These are phyloP conservation scores for Cryptocheilus praepositus DNA, from an alignment of 2,888 invertebrate species.

Conservation along the genomic window DNA sequence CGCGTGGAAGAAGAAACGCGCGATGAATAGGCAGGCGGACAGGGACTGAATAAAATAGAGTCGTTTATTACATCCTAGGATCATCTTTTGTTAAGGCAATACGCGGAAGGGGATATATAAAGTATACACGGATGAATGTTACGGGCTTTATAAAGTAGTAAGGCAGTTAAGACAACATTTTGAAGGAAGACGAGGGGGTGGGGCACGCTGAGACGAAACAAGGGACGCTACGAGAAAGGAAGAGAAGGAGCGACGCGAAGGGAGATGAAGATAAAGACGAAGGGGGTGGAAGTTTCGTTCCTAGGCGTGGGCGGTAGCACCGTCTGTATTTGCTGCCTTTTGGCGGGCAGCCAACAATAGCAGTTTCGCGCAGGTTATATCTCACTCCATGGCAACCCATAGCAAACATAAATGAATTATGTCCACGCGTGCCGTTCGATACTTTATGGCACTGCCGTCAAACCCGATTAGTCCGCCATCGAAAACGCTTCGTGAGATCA, in stretches of 20 bases:
- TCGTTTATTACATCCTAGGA: no score
- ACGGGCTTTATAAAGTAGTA: no score
- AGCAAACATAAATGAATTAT: slow-evolving; percentile 74
- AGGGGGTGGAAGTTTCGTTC: slow-evolving; percentile 9
- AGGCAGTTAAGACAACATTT: no score
- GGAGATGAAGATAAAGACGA: slow-evolving; percentile 2
- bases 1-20: not conserved
- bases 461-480: slow-evolving; percentile 61
- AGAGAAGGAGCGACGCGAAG: slow-evolving; percentile 1
- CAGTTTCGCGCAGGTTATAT: slow-evolving; percentile 68
- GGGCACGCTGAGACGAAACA: not conserved
- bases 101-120: no score
- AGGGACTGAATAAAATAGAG: no score
- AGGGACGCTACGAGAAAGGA: not conserved
- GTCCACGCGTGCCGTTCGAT: slow-evolving; percentile 67
- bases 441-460: slow-evolving; percentile 62
- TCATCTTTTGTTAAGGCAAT: no score
- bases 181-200: not conserved
- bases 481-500: slow-evolving; percentile 48
- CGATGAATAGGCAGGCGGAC: not conserved
- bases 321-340: slow-evolving; percentile 66
- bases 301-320: slow-evolving; percentile 29
- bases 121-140: no score
- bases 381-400: slow-evolving; percentile 71
- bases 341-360: slow-evolving; percentile 70